phyloP scores from a whole-genome alignment of 1,140 invertebrate genomes.

The Ceratosolen solmsi region DNA sequence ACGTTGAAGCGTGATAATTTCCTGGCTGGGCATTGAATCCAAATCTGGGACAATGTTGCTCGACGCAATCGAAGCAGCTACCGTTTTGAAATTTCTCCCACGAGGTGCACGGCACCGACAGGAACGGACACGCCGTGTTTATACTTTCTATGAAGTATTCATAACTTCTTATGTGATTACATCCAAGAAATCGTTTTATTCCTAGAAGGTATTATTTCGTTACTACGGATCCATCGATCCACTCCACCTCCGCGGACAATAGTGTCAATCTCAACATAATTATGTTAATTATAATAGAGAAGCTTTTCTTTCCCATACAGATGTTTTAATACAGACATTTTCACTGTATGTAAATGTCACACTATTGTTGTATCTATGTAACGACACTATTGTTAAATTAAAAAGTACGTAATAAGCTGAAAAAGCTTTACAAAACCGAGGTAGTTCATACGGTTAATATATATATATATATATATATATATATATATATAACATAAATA shows the following conservation, averaged over 20 bases:
- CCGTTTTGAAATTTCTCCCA: constrained; percentile 84
- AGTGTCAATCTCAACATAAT: no score
- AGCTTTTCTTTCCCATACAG: no score
- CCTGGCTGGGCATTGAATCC: constrained; percentile 78
- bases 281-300: no score
- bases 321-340: no score
- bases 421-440: no score
- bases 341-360: no score
- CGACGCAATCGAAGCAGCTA: constrained; percentile 82
- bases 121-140: constrained; percentile 81
- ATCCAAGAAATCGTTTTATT: constrained; percentile 84
- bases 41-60: constrained; percentile 81
- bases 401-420: no score
- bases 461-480: no score
- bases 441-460: no score
- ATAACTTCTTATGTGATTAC: constrained; percentile 89
- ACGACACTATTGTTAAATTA: no score
- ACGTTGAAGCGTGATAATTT: constrained; percentile 77
- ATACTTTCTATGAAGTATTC: constrained; percentile 91
- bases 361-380: no score
- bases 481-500: no score
- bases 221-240: not conserved
- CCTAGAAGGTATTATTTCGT: constrained; percentile 69
- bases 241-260: not conserved
- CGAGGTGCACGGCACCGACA: constrained; percentile 84